Conservation (phyloP, 2,113 vertebrate genomes). For the Neomonachus schauinslandi region DNA sequence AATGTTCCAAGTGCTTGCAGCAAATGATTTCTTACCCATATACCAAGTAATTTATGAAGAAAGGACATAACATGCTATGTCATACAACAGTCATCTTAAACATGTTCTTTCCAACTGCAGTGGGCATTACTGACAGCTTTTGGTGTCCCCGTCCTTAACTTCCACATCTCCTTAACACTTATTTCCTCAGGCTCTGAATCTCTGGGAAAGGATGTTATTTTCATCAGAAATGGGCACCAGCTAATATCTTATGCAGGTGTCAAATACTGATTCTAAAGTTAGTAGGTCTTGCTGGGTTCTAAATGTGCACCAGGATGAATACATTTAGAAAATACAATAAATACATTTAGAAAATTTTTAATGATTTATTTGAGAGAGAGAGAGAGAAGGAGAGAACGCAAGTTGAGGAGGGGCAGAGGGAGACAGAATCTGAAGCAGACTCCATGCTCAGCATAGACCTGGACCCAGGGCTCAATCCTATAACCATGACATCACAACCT, state of each 20-base stretch:
- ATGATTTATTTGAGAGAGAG: not conserved
- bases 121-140: slow-evolving; percentile 14
- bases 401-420: not conserved
- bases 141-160: slow-evolving; percentile 51
- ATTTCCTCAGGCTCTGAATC: slow-evolving; percentile 40
- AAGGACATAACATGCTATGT: slow-evolving; percentile 47
- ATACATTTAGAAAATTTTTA: slow-evolving; percentile 40
- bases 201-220: slow-evolving; percentile 58
- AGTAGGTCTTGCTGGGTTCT: not conserved
- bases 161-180: slow-evolving; percentile 35
- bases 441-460: not conserved
- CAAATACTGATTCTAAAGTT: slow-evolving; percentile 61
- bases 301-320: not conserved
- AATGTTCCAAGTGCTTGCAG: slow-evolving; percentile 65
- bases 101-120: not conserved
- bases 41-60: slow-evolving; percentile 29
- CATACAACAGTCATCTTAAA: slow-evolving; percentile 57
- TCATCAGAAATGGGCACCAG: slow-evolving; percentile 48
- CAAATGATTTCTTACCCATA: slow-evolving; percentile 23
- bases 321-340: slow-evolving; percentile 16
- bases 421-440: not conserved
- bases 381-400: not conserved
- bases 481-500: not conserved
- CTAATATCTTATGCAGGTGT: slow-evolving; percentile 54
- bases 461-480: not conserved